Percentiles rank a stretch among this genome's conserved stretches.
Evolutionary conservation across 2,113 vertebrate genomes (phyloP).

Genomic region (Colius striatus): DNA sequence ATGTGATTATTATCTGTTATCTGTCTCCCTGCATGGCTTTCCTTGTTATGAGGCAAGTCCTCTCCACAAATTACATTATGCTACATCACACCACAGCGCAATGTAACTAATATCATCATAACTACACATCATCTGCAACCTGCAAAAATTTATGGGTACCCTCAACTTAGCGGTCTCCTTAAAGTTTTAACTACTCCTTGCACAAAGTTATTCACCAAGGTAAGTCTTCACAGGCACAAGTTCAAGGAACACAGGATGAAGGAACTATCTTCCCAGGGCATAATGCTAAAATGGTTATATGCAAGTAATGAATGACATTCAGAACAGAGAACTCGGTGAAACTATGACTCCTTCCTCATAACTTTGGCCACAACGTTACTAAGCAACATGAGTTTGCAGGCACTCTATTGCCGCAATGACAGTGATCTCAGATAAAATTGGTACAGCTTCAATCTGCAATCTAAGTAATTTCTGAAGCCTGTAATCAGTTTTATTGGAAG

Average conservation of each 20-base stretch:
- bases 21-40: neutral
- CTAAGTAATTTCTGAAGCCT: conserved; percentile 28
- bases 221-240: neutral
- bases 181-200: neutral
- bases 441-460: conserved; percentile 9
- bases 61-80: neutral
- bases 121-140: neutral
- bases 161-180: neutral
- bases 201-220: neutral
- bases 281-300: neutral
- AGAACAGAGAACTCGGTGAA: neutral
- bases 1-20: neutral
- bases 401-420: neutral
- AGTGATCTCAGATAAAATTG: conserved; percentile 7
- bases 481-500: conserved; percentile 28
- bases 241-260: neutral
- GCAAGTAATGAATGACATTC: neutral
- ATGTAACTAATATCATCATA: neutral
- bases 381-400: neutral
- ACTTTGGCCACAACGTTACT: neutral
- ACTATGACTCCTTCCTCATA: neutral
- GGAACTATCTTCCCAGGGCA: neutral
- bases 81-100: neutral
- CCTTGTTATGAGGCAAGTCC: neutral
- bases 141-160: neutral